Conservation (phyloP, 2,888 invertebrate genomes). For the Lasius fuliginosus region DNA sequence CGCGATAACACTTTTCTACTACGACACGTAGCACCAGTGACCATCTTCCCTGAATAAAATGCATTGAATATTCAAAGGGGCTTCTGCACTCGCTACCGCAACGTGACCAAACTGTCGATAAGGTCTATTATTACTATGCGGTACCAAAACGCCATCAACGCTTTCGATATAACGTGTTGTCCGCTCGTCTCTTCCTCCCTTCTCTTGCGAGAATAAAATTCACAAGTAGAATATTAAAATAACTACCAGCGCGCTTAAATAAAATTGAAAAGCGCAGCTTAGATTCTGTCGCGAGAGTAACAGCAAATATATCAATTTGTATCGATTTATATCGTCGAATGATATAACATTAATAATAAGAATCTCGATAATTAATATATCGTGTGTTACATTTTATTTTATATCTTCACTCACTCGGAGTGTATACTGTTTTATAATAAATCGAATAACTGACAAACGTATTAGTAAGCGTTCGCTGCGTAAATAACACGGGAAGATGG, state of each 20-base stretch:
- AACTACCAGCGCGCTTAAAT: background rate
- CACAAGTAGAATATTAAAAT: background rate
- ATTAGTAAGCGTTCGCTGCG: background rate
- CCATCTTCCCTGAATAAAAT: slow-evolving; percentile 52
- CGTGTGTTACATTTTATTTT: background rate
- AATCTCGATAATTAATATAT: background rate
- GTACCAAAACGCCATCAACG: slow-evolving; percentile 39
- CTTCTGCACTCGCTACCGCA: slow-evolving; percentile 33
- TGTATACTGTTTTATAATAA: background rate
- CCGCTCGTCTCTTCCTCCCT: background rate
- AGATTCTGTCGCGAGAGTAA: background rate
- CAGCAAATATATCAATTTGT: background rate
- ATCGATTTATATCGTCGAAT: background rate
- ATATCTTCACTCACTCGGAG: background rate
- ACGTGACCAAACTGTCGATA: slow-evolving; percentile 60
- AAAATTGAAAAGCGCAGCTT: background rate
- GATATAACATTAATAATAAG: background rate
- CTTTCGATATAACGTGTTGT: slow-evolving; percentile 39
- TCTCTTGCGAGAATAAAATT: background rate
- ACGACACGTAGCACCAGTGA: slow-evolving; percentile 9
- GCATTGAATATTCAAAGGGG: slow-evolving; percentile 45
- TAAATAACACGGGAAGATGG: background rate
- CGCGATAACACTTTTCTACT: background rate
- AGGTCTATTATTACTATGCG: slow-evolving; percentile 35
- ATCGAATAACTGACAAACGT: background rate